These are phyloP conservation scores for Megalurothrips usitatus DNA, from an alignment of 2,888 invertebrate species.

Conservation along the genomic window DNA sequence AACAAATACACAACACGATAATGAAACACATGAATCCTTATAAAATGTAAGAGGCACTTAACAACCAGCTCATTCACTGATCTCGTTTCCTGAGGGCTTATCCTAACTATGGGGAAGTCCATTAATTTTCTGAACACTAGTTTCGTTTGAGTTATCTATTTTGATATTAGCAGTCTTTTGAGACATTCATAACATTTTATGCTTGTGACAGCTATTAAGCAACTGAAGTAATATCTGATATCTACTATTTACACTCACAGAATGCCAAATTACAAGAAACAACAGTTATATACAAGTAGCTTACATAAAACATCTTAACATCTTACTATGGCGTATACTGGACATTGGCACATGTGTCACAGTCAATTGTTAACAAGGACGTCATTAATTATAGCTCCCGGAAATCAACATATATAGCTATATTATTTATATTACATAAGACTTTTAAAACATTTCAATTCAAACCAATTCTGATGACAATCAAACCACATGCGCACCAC, in stretches of 20 bases:
- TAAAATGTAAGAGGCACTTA: background rate
- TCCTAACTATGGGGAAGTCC: too few species aligned
- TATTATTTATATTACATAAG: background rate
- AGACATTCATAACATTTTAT: background rate
- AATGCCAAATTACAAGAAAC: background rate
- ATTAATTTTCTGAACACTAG: background rate
- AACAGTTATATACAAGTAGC: background rate
- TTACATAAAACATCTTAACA: background rate
- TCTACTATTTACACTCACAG: background rate
- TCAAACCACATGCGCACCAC: background rate
- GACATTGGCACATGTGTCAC: conserved; percentile 19
- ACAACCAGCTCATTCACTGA: background rate
- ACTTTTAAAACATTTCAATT: background rate
- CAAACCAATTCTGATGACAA: background rate
- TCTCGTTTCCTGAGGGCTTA: too few species aligned
- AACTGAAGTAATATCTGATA: background rate
- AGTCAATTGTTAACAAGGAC: background rate
- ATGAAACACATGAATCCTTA: background rate
- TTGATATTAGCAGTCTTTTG: background rate
- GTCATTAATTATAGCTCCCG: background rate
- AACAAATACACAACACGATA: background rate
- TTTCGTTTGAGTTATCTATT: too few species aligned
- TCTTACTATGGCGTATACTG: conserved; percentile 20
- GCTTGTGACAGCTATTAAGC: background rate
- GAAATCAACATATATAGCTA: background rate